Evolutionary conservation across 2,113 vertebrate species (phyloP).

Genomic region (Ondatra zibethicus): DNA sequence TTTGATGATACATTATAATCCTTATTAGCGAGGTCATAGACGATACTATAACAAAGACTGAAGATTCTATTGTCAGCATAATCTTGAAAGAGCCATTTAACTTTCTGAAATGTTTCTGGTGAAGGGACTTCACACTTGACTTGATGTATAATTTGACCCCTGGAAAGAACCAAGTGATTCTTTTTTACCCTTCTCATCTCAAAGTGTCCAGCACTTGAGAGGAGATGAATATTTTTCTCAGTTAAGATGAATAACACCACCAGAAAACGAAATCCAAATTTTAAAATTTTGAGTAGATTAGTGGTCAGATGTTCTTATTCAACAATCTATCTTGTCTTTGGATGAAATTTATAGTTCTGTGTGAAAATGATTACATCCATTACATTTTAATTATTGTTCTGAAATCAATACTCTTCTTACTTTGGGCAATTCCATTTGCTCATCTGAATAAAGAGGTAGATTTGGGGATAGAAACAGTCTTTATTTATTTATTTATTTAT

Average conservation of each 20-base stretch:
- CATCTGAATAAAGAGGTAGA: constrained; percentile 50
- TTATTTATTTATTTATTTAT: too few relatives aligned
- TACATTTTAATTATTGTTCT: constrained; percentile 79
- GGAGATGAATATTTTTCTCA: constrained; percentile 55
- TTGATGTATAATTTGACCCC: constrained; percentile 63
- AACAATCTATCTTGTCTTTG: constrained; percentile 70
- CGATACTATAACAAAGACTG: constrained; percentile 75
- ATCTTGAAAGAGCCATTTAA: constrained; percentile 72
- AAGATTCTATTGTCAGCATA: constrained; percentile 54
- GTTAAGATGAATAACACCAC: constrained; percentile 71
- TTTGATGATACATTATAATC: constrained; percentile 67
- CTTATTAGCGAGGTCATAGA: constrained; percentile 71
- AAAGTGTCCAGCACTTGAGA: constrained; percentile 45
- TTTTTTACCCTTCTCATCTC: constrained; percentile 41
- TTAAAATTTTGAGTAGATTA: constrained; percentile 68
- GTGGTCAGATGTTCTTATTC: constrained; percentile 57
- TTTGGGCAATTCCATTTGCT: constrained; percentile 57
- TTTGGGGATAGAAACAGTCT: constrained; percentile 24
- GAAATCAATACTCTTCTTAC: constrained; percentile 66
- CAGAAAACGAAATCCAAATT: constrained; percentile 78
- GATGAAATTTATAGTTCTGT: constrained; percentile 75
- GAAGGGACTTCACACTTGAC: constrained; percentile 66
- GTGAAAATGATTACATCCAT: constrained; percentile 75
- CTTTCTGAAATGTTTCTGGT: constrained; percentile 66
- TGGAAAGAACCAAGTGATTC: constrained; percentile 71